Percentiles rank a stretch among this genome's conserved stretches.
Conservation (phyloP, 2,888 invertebrate species). For the Synanthedon myopaeformis region DNA sequence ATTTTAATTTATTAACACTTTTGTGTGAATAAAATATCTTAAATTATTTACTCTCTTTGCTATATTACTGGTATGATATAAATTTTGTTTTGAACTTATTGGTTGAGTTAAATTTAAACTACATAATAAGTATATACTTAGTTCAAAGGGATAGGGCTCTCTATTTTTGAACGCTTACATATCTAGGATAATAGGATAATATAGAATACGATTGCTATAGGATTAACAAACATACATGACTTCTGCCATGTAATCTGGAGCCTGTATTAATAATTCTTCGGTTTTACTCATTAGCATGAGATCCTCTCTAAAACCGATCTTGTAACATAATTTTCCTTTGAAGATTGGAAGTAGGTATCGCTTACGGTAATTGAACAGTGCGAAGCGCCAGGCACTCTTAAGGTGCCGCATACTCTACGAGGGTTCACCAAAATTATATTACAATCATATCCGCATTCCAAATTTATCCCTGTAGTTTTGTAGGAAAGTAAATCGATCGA, state of each 20-base stretch:
- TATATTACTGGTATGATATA: no score
- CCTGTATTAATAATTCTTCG: conserved; percentile 13
- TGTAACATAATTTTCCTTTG: conserved; percentile 18
- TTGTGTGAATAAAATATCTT: no score
- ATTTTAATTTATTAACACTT: no score
- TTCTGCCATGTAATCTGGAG: conserved; percentile 1
- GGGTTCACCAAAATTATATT: not conserved
- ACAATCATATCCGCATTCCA: not conserved
- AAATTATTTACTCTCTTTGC: no score
- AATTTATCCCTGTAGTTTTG: not conserved
- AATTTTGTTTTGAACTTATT: no score
- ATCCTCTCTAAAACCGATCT: conserved; percentile 10
- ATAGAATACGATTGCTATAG: no score
- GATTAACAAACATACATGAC: not conserved
- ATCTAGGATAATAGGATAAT: no score
- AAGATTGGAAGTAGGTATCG: conserved; percentile 8
- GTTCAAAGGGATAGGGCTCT: no score
- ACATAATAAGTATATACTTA: no score
- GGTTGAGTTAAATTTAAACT: no score
- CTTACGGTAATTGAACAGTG: conserved; percentile 1
- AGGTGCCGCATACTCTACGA: not conserved
- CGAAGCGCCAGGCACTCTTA: not conserved
- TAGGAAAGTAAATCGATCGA: no score
- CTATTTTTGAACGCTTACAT: no score
- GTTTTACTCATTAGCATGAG: conserved; percentile 14